phyloP scores from a whole-genome alignment of 2,888 invertebrate species.

The Epistrophe eligans region DNA sequence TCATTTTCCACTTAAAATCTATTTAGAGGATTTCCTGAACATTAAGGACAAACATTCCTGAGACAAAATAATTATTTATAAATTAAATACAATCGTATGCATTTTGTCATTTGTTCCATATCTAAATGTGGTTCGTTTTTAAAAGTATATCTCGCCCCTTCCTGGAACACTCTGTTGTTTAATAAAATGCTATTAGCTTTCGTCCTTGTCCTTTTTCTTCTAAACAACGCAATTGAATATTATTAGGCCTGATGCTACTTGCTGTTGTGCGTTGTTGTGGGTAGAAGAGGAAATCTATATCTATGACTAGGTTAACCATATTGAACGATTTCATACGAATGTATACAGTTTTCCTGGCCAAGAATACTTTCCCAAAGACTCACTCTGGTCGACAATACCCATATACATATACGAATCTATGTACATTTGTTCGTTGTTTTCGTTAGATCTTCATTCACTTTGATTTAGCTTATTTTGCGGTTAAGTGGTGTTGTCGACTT shows the following conservation, averaged over 20 bases:
- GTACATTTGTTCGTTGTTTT: conserved; percentile 30
- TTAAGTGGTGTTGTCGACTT: conserved; percentile 71
- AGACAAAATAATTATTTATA: no score
- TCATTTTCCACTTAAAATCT: no score
- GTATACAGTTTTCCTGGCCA: conserved; percentile 28
- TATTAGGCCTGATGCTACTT: conserved; percentile 42
- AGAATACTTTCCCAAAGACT: conserved; percentile 4
- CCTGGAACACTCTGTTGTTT: background rate
- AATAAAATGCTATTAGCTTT: conserved; percentile 13
- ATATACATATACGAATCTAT: background rate
- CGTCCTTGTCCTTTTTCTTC: conserved; percentile 30
- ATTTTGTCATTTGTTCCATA: background rate
- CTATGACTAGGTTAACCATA: conserved; percentile 26
- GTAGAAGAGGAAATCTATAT: background rate
- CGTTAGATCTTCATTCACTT: conserved; percentile 57
- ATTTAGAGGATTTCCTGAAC: no score
- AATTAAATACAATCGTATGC: background rate
- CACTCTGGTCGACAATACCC: background rate
- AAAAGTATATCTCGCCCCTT: background rate
- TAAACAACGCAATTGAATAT: conserved; percentile 62
- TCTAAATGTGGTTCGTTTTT: background rate
- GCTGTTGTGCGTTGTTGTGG: background rate
- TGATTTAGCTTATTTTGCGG: conserved; percentile 56
- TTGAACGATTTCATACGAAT: conserved; percentile 2
- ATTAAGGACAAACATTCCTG: no score